phyloP scores from a whole-genome alignment of 1,140 invertebrate genomes.

The Lineus longissimus region DNA sequence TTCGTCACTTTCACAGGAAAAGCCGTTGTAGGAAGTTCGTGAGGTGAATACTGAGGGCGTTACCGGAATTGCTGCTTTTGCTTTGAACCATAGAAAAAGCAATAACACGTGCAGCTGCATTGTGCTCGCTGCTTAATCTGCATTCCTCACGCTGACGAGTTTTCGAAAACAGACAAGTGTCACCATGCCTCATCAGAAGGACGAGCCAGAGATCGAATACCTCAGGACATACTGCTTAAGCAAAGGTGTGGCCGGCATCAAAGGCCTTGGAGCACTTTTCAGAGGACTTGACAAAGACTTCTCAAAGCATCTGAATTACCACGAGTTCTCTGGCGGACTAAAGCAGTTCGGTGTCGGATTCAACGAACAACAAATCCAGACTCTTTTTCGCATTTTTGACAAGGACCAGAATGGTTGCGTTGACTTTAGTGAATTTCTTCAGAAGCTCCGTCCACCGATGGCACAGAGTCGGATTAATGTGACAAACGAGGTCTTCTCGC shows the following conservation, averaged over 20 bases:
- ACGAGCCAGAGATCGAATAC: neutral
- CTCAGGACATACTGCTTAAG: neutral
- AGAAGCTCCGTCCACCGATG: constrained; percentile 77
- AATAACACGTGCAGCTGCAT: too few species aligned
- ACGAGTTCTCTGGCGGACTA: neutral
- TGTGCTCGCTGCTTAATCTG: too few species aligned
- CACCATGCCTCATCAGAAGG: too few species aligned
- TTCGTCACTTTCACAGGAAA: too few species aligned
- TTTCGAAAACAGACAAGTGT: too few species aligned
- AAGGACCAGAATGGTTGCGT: constrained; percentile 80
- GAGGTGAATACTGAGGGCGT: too few species aligned
- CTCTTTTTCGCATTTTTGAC: constrained; percentile 61
- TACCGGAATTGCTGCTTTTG: too few species aligned
- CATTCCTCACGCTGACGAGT: too few species aligned
- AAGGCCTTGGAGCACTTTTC: neutral
- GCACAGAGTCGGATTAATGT: constrained; percentile 67
- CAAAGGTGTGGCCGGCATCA: neutral
- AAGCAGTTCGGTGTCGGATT: neutral
- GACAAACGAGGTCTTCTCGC: constrained; percentile 77
- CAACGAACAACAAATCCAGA: neutral
- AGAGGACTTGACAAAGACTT: neutral
- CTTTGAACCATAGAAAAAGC: too few species aligned
- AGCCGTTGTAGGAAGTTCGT: too few species aligned
- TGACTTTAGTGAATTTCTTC: constrained; percentile 73
- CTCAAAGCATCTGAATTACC: neutral